phyloP scores from a whole-genome alignment of 2,113 vertebrate species.

The Cephalopterus ornatus region DNA sequence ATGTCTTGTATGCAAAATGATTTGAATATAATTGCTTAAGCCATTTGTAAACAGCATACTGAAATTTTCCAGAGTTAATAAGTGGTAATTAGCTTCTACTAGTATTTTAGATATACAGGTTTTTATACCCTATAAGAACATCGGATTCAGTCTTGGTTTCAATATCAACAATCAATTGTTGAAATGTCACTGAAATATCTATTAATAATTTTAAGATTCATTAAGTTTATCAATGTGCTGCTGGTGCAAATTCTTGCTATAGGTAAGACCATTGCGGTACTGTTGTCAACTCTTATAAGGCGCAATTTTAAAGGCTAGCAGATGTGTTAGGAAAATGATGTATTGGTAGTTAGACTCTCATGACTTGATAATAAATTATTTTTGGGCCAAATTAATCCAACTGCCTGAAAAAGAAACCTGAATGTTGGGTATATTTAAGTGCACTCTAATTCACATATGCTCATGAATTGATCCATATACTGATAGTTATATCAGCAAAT shows the following conservation, averaged over 20 bases:
- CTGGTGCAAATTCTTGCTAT: neutral
- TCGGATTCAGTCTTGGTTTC: neutral
- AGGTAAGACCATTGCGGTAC: neutral
- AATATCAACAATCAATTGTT: neutral
- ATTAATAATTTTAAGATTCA: neutral
- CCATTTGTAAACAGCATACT: neutral
- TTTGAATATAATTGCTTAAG: neutral
- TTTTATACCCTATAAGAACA: neutral
- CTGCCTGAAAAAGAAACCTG: neutral
- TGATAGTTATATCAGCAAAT: neutral
- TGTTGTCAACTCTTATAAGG: neutral
- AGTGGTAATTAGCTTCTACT: neutral
- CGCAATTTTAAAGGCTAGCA: neutral
- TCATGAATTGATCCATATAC: neutral
- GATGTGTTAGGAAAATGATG: neutral
- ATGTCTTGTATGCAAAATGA: neutral
- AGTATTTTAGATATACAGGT: neutral
- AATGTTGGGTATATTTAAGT: neutral
- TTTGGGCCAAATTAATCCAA: neutral
- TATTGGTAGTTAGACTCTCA: neutral
- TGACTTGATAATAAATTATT: neutral
- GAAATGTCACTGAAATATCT: neutral
- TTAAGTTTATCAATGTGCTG: neutral
- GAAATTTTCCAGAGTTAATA: neutral
- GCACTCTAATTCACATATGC: neutral